Percentiles rank a stretch among this genome's conserved stretches.
These are phyloP conservation scores for Nebria brevicollis DNA, from an alignment of 2,888 invertebrate genomes.

Conservation along the genomic window DNA sequence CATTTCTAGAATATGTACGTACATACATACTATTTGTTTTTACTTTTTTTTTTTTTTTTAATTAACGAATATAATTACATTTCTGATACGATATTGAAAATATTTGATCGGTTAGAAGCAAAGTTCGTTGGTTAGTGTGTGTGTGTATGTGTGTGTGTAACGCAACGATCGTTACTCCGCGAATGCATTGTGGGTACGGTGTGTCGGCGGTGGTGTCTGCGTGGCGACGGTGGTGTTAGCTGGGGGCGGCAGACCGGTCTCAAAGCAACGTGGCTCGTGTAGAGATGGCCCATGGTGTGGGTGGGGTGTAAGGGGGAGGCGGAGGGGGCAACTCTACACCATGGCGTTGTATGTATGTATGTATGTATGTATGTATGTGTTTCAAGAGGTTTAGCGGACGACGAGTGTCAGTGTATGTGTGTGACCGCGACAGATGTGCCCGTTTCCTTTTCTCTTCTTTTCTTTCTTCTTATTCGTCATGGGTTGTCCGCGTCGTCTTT, in stretches of 20 bases:
- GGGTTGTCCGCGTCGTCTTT: background rate
- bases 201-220: slow-evolving; percentile 29
- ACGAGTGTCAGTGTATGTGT: background rate
- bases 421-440: slow-evolving; percentile 24
- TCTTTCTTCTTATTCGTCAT: slow-evolving; percentile 8
- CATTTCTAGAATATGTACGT: too few relatives aligned
- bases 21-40: too few relatives aligned
- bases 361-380: background rate
- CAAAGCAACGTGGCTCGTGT: slow-evolving; percentile 18
- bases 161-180: slow-evolving; percentile 7
- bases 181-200: slow-evolving; percentile 15
- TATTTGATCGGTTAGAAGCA: too few relatives aligned
- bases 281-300: slow-evolving; percentile 5
- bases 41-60: too few relatives aligned
- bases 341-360: background rate
- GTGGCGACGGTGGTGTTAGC: slow-evolving; percentile 48
- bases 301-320: too few relatives aligned
- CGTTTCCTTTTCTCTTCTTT: slow-evolving; percentile 8
- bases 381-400: background rate
- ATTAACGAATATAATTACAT: too few relatives aligned
- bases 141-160: background rate
- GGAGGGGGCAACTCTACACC: background rate
- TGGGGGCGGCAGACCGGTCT: slow-evolving; percentile 35
- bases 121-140: too few relatives aligned
- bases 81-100: too few relatives aligned